phyloP scores from a whole-genome alignment of 2,888 invertebrate species.

The Drosophila parthenogenetica region DNA sequence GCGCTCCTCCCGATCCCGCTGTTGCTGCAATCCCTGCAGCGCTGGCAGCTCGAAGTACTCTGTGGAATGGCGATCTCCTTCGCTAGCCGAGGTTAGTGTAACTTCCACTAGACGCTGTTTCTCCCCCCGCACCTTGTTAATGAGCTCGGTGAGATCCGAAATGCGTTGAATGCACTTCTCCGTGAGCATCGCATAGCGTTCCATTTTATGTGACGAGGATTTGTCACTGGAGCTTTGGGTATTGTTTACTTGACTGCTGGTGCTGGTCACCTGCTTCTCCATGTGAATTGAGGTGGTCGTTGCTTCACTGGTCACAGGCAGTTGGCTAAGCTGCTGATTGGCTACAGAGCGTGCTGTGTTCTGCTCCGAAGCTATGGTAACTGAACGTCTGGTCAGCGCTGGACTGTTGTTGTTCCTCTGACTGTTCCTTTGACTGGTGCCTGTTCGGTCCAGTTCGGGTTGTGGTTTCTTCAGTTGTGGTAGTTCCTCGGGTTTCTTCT shows the following conservation, averaged over 20 bases:
- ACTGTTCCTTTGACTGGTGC: background rate
- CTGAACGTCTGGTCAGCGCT: background rate
- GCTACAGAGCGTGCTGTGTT: background rate
- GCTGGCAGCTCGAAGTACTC: slow-evolving; percentile 83
- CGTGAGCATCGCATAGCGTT: slow-evolving; percentile 86
- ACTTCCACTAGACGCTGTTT: slow-evolving; percentile 86
- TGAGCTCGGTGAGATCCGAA: slow-evolving; percentile 86
- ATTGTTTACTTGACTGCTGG: slow-evolving; percentile 2
- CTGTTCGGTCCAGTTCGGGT: slow-evolving; percentile 12
- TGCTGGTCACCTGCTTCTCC: slow-evolving; percentile 5
- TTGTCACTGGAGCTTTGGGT: slow-evolving; percentile 12
- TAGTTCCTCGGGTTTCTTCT: background rate
- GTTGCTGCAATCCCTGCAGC: slow-evolving; percentile 22
- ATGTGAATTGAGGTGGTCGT: background rate
- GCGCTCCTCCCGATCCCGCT: slow-evolving; percentile 11
- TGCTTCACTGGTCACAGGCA: background rate
- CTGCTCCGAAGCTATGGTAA: background rate
- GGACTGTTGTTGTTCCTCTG: background rate
- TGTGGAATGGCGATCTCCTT: slow-evolving; percentile 82
- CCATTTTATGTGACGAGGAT: slow-evolving; percentile 48
- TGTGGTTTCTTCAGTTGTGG: background rate
- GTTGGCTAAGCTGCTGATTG: slow-evolving; percentile 6
- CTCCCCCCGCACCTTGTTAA: slow-evolving; percentile 87
- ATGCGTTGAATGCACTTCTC: slow-evolving; percentile 87
- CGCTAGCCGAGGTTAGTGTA: slow-evolving; percentile 83